These are phyloP conservation scores for Agelaius phoeniceus DNA, from an alignment of 2,113 vertebrate species.

Conservation along the genomic window DNA sequence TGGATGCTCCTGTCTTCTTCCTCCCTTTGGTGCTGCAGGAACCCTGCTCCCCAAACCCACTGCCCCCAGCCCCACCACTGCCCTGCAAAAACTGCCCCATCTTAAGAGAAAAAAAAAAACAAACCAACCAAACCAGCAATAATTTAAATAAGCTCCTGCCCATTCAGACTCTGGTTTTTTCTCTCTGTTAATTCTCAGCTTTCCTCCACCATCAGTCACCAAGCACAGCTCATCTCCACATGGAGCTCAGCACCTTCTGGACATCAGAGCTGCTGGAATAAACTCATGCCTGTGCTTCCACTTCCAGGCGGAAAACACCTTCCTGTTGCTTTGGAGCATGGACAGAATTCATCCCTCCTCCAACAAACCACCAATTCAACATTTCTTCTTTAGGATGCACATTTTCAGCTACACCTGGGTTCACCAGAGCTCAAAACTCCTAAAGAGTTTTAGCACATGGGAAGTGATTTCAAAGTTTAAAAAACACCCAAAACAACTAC, in stretches of 20 bases:
- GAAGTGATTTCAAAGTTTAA: not conserved
- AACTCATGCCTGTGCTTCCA: fast-evolving
- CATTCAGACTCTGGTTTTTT: not conserved
- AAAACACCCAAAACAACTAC: no score
- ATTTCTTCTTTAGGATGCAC: not conserved
- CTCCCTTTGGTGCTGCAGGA: not conserved
- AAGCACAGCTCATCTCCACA: not conserved
- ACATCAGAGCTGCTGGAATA: not conserved
- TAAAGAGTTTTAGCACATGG: not conserved
- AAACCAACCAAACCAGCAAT: not conserved
- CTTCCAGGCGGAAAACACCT: not conserved
- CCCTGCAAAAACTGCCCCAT: not conserved
- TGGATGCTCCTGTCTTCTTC: not conserved
- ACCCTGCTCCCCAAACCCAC: not conserved
- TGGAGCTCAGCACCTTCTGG: fast-evolving
- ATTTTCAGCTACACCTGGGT: not conserved
- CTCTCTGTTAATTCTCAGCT: not conserved
- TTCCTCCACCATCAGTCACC: not conserved
- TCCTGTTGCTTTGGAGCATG: fast-evolving
- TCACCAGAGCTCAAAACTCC: not conserved
- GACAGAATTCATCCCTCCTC: not conserved
- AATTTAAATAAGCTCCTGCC: not conserved
- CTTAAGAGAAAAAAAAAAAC: not conserved
- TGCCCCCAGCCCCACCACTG: not conserved
- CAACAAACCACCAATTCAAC: not conserved